Percentiles rank a stretch among this genome's conserved stretches.
These are phyloP conservation scores for Hydrochoerus hydrochaeris DNA, from an alignment of 2,113 vertebrate species.

Conservation along the genomic window DNA sequence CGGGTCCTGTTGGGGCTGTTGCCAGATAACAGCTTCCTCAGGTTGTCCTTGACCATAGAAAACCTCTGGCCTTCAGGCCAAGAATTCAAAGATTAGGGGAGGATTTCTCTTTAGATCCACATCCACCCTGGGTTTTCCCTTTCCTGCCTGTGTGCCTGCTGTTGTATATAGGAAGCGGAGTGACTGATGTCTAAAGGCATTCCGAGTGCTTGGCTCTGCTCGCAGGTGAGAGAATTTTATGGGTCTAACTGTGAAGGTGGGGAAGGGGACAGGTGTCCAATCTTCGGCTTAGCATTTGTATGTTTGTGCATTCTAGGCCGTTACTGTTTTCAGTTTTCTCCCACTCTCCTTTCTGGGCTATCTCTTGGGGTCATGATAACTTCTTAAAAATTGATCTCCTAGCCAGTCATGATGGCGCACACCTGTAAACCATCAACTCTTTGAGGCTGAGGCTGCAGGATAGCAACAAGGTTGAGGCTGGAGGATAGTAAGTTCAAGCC, in stretches of 20 bases:
- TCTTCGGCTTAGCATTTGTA: background rate
- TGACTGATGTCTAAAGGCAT: background rate
- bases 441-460: background rate
- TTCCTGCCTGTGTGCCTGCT: background rate
- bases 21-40: background rate
- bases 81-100: conserved; percentile 17
- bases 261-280: background rate
- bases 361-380: background rate
- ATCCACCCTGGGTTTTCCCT: background rate
- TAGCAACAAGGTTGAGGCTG: background rate
- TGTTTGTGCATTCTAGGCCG: background rate
- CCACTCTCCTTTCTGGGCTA: background rate
- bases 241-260: background rate
- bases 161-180: background rate
- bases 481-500: background rate
- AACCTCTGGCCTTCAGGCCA: background rate
- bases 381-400: background rate
- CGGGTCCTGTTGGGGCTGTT: background rate
- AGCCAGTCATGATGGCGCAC: background rate
- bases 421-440: background rate
- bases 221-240: background rate
- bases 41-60: background rate
- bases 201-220: background rate
- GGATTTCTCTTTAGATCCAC: background rate
- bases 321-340: background rate